Evolutionary conservation across 2,888 invertebrate species (phyloP).

Genomic region (Cephus pulcher): DNA sequence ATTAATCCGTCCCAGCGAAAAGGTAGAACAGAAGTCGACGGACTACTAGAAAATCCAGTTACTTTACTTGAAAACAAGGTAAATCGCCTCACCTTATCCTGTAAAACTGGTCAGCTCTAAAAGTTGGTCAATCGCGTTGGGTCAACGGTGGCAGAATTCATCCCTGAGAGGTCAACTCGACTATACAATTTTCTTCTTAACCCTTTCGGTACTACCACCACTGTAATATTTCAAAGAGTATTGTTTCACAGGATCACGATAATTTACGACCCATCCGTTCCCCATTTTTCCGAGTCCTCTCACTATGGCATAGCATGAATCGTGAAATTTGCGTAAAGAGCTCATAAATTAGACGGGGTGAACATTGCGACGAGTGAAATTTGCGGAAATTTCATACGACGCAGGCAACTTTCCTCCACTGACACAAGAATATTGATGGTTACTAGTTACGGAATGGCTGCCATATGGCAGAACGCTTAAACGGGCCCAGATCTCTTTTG

Average conservation of each 20-base stretch:
- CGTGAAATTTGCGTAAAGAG: slow-evolving; percentile 3
- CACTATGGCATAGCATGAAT: slow-evolving; percentile 8
- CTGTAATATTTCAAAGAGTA: slow-evolving; percentile 29
- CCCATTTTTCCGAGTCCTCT: slow-evolving; percentile 12
- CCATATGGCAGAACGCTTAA: slow-evolving; percentile 16
- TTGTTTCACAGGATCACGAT: slow-evolving; percentile 37
- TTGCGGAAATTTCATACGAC: slow-evolving; percentile 34
- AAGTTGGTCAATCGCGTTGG: slow-evolving; percentile 3
- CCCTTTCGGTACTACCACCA: slow-evolving; percentile 24
- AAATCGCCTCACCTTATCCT: neutral
- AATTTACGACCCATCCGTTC: slow-evolving; percentile 31
- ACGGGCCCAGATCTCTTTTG: neutral
- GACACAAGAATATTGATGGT: slow-evolving; percentile 29
- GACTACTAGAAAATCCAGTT: neutral
- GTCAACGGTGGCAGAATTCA: neutral
- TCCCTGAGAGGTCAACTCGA: neutral
- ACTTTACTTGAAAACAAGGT: neutral
- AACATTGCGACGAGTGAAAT: slow-evolving; percentile 36
- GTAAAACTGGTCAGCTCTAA: neutral
- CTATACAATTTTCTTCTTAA: slow-evolving; percentile 20
- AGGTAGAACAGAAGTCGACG: neutral
- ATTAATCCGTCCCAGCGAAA: slow-evolving; percentile 26
- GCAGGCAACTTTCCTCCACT: slow-evolving; percentile 3
- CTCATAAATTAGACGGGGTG: slow-evolving; percentile 18
- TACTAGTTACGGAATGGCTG: slow-evolving; percentile 18